Evolutionary conservation across 2,113 vertebrate genomes (phyloP).

Genomic region (cattle (Bos taurus)): DNA sequence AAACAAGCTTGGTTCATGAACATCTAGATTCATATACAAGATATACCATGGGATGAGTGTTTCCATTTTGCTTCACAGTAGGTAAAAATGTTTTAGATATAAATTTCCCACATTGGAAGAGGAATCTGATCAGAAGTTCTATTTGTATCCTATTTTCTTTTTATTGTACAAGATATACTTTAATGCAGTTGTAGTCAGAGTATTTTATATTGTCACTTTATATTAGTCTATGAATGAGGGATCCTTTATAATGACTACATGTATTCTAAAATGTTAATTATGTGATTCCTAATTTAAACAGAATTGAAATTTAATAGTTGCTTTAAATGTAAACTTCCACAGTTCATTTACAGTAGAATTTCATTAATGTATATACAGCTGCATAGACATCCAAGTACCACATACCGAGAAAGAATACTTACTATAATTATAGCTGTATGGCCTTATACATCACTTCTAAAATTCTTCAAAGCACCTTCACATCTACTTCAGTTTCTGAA

Average conservation of each 20-base stretch:
- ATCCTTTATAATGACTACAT: neutral
- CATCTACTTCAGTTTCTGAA: neutral
- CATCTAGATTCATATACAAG: neutral
- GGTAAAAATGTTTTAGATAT: neutral
- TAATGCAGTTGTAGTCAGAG: neutral
- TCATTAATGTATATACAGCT: neutral
- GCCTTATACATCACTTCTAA: neutral
- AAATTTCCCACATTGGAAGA: neutral
- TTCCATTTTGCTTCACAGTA: neutral
- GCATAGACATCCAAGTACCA: neutral
- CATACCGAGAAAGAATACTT: constrained; percentile 2
- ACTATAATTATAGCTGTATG: neutral
- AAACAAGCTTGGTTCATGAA: neutral
- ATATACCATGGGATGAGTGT: neutral
- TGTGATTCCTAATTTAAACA: neutral
- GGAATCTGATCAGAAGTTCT: constrained; percentile 13
- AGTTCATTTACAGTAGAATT: neutral
- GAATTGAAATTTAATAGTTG: constrained; percentile 20
- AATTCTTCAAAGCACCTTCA: constrained; percentile 12
- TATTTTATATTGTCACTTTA: neutral
- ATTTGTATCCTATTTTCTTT: neutral
- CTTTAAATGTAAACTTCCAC: neutral
- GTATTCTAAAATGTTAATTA: neutral
- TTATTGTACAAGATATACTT: neutral
- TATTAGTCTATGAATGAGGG: neutral